phyloP scores from a whole-genome alignment of 2,113 vertebrate genomes.

The Sylvilagus bachmani region DNA sequence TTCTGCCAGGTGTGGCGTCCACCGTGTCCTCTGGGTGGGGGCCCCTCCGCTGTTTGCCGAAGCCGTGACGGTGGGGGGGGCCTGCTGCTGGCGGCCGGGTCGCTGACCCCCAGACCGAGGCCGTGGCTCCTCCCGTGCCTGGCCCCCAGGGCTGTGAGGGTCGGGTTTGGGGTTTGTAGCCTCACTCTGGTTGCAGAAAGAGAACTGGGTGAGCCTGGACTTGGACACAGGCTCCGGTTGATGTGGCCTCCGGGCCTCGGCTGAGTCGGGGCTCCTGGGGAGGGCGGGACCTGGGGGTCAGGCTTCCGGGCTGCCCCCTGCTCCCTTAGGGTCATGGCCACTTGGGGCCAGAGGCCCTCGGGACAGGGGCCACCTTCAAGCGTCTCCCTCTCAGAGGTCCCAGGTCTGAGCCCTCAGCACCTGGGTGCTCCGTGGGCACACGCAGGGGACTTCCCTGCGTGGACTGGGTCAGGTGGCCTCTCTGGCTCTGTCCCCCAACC shows the following conservation, averaged over 20 bases:
- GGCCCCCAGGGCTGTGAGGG: no score
- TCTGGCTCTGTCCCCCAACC: rapidly evolving
- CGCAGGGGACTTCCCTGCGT: background rate
- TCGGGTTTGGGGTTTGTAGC: no score
- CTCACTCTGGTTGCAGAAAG: no score
- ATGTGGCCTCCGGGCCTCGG: background rate
- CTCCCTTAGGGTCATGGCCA: background rate
- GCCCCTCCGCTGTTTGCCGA: no score
- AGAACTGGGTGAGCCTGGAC: background rate
- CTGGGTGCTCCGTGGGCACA: rapidly evolving
- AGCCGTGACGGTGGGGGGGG: no score
- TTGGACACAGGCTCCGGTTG: background rate
- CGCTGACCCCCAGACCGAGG: no score
- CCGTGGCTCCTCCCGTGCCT: no score
- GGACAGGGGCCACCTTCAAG: background rate
- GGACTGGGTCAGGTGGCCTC: background rate
- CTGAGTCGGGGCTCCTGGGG: background rate
- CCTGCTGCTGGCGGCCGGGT: no score
- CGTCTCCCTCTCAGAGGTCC: background rate
- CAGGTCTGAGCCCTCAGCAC: background rate
- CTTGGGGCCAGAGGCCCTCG: background rate
- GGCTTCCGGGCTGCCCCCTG: no score
- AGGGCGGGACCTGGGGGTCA: no score
- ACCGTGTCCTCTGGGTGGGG: no score
- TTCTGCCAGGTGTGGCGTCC: no score